phyloP scores from a whole-genome alignment of 2,888 invertebrate species.

The Drosophila demipolita region DNA sequence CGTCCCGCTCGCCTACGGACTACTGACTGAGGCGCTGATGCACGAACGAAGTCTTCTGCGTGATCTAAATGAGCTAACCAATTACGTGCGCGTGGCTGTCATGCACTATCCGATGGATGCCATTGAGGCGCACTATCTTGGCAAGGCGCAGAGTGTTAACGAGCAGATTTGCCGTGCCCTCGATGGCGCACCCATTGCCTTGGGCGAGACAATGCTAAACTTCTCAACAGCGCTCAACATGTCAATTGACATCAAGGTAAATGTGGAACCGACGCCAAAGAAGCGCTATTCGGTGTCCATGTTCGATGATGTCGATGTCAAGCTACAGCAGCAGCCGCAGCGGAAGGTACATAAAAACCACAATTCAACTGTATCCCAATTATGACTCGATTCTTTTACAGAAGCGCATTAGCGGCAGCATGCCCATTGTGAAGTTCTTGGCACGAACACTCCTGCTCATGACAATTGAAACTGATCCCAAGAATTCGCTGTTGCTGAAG shows the following conservation, averaged over 20 bases:
- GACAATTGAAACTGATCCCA: slow-evolving; percentile 63
- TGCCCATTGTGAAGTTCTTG: slow-evolving; percentile 79
- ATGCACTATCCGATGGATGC: slow-evolving; percentile 72
- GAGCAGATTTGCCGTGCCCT: slow-evolving; percentile 75
- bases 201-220: slow-evolving; percentile 70
- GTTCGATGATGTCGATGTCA: slow-evolving; percentile 82
- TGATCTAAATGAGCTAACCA: slow-evolving; percentile 80
- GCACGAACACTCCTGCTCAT: slow-evolving; percentile 79
- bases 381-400: background rate
- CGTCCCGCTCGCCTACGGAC: slow-evolving; percentile 80
- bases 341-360: slow-evolving; percentile 54
- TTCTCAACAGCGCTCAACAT: slow-evolving; percentile 65
- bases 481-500: slow-evolving; percentile 66
- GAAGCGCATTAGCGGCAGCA: slow-evolving; percentile 65
- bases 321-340: slow-evolving; percentile 57
- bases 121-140: slow-evolving; percentile 66
- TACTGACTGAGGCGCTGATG: slow-evolving; percentile 72
- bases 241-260: slow-evolving; percentile 66
- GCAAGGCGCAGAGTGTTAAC: slow-evolving; percentile 66
- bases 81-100: slow-evolving; percentile 81
- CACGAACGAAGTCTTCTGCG: slow-evolving; percentile 61
- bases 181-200: slow-evolving; percentile 59
- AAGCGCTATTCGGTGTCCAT: slow-evolving; percentile 83
- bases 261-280: slow-evolving; percentile 38
- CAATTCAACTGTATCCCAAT: background rate